A percentile compares a stretch with the other conserved stretches of the same genome.
Evolutionary conservation across 2,797 vertebrate species (phyloP).

Genomic region (Crocidura indochinensis): DNA sequence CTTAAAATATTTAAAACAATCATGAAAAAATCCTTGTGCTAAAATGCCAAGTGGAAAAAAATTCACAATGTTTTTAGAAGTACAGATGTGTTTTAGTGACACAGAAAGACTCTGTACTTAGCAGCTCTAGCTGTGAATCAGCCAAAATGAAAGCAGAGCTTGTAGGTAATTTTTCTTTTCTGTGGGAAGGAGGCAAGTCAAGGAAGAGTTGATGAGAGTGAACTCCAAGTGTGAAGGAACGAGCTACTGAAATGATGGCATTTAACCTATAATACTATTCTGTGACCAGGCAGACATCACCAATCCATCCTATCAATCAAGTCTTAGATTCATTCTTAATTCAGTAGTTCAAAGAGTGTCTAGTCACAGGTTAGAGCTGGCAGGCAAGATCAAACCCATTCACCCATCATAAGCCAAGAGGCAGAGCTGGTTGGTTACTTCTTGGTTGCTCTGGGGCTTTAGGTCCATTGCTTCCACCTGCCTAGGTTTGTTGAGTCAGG

Average conservation of each 20-base stretch:
- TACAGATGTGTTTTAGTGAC: slow-evolving; percentile 1
- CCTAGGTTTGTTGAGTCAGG: background rate
- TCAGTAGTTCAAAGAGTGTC: background rate
- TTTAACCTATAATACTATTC: background rate
- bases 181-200: background rate
- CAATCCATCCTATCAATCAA: slow-evolving; percentile 2
- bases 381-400: background rate
- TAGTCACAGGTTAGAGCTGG: background rate
- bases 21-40: slow-evolving; percentile 55
- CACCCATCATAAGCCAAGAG: background rate
- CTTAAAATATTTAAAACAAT: slow-evolving; percentile 63
- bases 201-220: background rate
- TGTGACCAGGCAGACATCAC: slow-evolving; percentile 19
- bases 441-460: background rate
- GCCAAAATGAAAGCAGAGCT: background rate
- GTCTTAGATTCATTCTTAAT: slow-evolving; percentile 27
- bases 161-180: slow-evolving; percentile 1
- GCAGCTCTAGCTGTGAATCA: slow-evolving; percentile 12
- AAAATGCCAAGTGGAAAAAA: slow-evolving; percentile 65
- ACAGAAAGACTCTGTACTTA: slow-evolving; percentile 8
- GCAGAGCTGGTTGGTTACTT: background rate
- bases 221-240: background rate
- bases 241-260: background rate
- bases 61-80: slow-evolving; percentile 50
- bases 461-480: background rate